Evolutionary conservation across 2,113 vertebrate species (phyloP), one percentile per base, ranked within the genome.

Genomic region (Seriola quinqueradiata): DNA sequence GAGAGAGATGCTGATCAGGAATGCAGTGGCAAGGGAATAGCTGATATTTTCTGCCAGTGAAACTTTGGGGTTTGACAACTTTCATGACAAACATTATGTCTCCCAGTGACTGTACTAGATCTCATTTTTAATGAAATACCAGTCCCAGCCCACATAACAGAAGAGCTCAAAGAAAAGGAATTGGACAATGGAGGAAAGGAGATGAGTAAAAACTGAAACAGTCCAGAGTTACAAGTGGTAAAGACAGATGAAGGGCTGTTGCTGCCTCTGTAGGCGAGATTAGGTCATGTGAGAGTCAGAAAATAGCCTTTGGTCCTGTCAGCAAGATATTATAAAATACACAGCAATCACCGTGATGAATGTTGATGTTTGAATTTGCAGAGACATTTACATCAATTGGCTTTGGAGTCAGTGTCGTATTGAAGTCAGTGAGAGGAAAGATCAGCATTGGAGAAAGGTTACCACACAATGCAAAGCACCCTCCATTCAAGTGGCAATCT

Each of bases 1-100:
- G 77, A 63, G 80, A 73, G 77, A 74, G 80, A 88, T 87, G 58
- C 68, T 77, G 77, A 54, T 55, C 2, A 46, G 68, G 58, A 76
- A 65, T 83, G 79, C 66, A 64, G 59, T 63, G 52, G 66, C 42
- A 28, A 28, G 28, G 28, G 28, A 32, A 67, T 34, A 7, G 17
- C 12, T 68, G 48, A 81, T 34, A 52, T n/a, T 71, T 25, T n/a
- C 3, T 70, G 21, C 46, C 25, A 55, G 34, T 61, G 16, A 67
- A 82, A 59, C 4, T 7, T 8, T 66, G 0, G 10, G 38, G 71
- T 71, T 21, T 55, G 11, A 82, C 8, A 19, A 19, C 6, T 55
- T 63, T 55, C 4, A 28, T 36, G 10, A 13, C 2, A 69, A 61
- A 34, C 21, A 36, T 8, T 4, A 64, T 34, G 13, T 57, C 44